These are phyloP conservation scores for Acrobeloides nanus DNA, from an alignment of 2,888 invertebrate species.

Conservation along the genomic window DNA sequence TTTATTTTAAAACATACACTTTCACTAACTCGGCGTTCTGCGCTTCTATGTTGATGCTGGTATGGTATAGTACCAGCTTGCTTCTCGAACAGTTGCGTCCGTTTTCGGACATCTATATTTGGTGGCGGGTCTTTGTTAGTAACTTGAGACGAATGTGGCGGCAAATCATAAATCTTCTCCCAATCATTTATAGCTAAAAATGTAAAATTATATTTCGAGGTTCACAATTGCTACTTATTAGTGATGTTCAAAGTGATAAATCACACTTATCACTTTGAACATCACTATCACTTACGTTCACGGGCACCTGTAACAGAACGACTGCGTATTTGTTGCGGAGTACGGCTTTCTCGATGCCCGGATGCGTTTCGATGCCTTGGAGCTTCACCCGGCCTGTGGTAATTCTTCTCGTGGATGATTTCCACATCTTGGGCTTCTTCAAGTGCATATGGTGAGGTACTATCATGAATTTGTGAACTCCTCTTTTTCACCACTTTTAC, in stretches of 20 bases:
- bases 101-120: slow-evolving; percentile 39
- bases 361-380: slow-evolving; percentile 2
- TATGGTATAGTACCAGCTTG: too few relatives aligned
- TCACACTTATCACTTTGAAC: too few relatives aligned
- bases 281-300: slow-evolving; percentile 1
- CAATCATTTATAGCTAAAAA: slow-evolving; percentile 31
- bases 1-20: too few relatives aligned
- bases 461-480: slow-evolving; percentile 11
- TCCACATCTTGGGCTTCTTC: slow-evolving; percentile 23
- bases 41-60: too few relatives aligned
- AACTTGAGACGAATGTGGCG: slow-evolving; percentile 50
- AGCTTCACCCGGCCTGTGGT: slow-evolving; percentile 21
- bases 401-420: slow-evolving; percentile 39
- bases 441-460: slow-evolving; percentile 18
- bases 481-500: slow-evolving; percentile 38
- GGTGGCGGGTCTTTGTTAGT: slow-evolving; percentile 33
- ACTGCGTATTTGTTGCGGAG: slow-evolving; percentile 1
- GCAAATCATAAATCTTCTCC: slow-evolving; percentile 52
- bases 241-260: too few relatives aligned
- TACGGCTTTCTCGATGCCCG: not conserved
- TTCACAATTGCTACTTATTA: too few relatives aligned
- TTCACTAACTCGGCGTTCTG: too few relatives aligned
- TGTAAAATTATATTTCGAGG: not conserved
- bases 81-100: slow-evolving; percentile 39
- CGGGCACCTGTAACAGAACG: slow-evolving; percentile 6